Conservation (phyloP, 2,888 invertebrate genomes). For the Copidosoma aretas region DNA sequence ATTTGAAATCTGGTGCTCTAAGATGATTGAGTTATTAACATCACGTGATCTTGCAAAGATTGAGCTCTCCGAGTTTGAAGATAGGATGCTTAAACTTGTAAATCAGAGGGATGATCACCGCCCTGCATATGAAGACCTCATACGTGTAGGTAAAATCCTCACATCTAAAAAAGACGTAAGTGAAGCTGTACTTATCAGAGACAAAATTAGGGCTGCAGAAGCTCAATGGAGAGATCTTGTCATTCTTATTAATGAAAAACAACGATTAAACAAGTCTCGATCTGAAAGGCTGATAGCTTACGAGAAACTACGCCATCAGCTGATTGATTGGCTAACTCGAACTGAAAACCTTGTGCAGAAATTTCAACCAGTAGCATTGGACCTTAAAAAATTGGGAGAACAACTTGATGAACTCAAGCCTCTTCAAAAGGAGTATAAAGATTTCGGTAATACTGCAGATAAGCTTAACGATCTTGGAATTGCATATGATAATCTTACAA, state of each 20-base stretch:
- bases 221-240: conserved; percentile 89
- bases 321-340: conserved; percentile 82
- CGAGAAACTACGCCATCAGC: conserved; percentile 82
- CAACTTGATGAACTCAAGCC: conserved; percentile 87
- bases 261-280: conserved; percentile 80
- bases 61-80: conserved; percentile 71
- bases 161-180: conserved; percentile 87
- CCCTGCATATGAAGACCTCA: conserved; percentile 74
- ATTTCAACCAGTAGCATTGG: conserved; percentile 85
- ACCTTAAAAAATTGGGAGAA: conserved; percentile 81
- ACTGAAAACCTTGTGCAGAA: conserved; percentile 80
- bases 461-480: conserved; percentile 90
- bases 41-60: conserved; percentile 74
- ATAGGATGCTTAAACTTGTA: conserved; percentile 66
- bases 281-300: conserved; percentile 87
- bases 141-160: conserved; percentile 81
- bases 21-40: conserved; percentile 77
- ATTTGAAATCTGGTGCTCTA: conserved; percentile 75
- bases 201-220: conserved; percentile 85
- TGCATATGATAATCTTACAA: conserved; percentile 81
- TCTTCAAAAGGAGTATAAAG: conserved; percentile 85
- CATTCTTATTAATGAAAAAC: conserved; percentile 81
- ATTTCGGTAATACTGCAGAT: conserved; percentile 84
- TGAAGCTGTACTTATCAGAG: conserved; percentile 82
- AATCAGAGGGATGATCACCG: conserved; percentile 67